Percentiles rank a stretch among this genome's conserved stretches.
Conservation (phyloP, 2,113 vertebrate genomes). For the Eubucco bourcierii region DNA sequence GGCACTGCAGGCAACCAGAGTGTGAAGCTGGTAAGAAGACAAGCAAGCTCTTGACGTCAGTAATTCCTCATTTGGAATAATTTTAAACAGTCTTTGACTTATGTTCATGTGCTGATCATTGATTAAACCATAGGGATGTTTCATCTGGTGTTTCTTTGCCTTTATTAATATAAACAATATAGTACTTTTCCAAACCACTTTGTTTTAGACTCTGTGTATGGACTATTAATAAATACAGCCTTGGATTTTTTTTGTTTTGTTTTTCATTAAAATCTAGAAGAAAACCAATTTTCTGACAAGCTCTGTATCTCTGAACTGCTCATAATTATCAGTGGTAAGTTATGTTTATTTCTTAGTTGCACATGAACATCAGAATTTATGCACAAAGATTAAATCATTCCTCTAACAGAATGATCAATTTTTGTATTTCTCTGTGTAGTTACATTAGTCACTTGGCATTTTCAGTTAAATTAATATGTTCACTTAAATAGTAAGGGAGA, state of each 20-base stretch:
- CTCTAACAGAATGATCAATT: slow-evolving; percentile 19
- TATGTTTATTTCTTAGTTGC: slow-evolving; percentile 5
- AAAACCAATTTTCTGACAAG: slow-evolving; percentile 39
- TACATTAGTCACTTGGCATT: slow-evolving; percentile 41
- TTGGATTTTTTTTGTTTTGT: not conserved
- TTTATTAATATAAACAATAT: slow-evolving; percentile 70
- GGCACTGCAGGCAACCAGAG: slow-evolving; percentile 64
- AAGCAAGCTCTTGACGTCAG: slow-evolving; percentile 74
- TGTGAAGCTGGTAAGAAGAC: slow-evolving; percentile 73
- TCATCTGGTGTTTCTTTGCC: slow-evolving; percentile 61
- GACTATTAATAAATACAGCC: slow-evolving; percentile 34
- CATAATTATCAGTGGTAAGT: not conserved
- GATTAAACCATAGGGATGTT: slow-evolving; percentile 76
- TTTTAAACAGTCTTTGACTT: slow-evolving; percentile 71
- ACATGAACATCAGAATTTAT: slow-evolving; percentile 21
- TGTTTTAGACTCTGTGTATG: slow-evolving; percentile 17
- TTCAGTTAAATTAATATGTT: slow-evolving; percentile 32
- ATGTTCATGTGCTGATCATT: slow-evolving; percentile 64
- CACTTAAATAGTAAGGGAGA: slow-evolving; percentile 24
- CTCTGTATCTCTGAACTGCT: not conserved
- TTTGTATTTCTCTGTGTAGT: not conserved
- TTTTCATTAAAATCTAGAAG: slow-evolving; percentile 34
- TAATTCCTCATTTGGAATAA: slow-evolving; percentile 75
- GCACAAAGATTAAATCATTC: slow-evolving; percentile 1
- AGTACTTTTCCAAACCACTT: slow-evolving; percentile 50